These are phyloP conservation scores for Chaetophractus vellerosus DNA, from an alignment of 2,797 vertebrate genomes.

Conservation along the genomic window DNA sequence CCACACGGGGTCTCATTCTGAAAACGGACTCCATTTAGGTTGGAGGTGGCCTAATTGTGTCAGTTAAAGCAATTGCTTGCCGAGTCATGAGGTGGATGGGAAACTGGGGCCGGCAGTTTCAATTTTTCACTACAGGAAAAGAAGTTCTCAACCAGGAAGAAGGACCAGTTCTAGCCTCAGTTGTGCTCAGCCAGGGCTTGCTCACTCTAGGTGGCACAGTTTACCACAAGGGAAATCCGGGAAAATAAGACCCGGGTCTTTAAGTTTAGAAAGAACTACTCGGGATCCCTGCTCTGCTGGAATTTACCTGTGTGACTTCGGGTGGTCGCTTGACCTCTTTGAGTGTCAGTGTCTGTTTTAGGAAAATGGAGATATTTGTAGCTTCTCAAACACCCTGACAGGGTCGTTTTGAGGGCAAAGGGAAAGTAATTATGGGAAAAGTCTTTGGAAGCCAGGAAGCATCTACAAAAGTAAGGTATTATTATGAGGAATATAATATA, in stretches of 20 bases:
- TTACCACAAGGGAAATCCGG: not conserved
- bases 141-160: not conserved
- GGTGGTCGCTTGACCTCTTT: not conserved
- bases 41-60: constrained; percentile 75
- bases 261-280: not conserved
- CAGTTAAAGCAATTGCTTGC: constrained; percentile 67
- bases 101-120: constrained; percentile 71
- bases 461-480: not conserved
- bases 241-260: not conserved
- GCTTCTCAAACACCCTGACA: not conserved
- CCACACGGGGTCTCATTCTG: constrained; percentile 15
- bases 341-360: not conserved
- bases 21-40: constrained; percentile 69
- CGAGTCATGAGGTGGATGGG: constrained; percentile 40
- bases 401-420: not conserved
- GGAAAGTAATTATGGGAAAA: not conserved
- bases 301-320: not conserved
- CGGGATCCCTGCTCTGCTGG: not conserved
- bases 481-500: not conserved
- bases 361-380: not conserved
- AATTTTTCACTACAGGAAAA: constrained; percentile 2
- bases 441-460: constrained; percentile 27
- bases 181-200: not conserved
- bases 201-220: not conserved
- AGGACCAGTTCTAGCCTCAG: not conserved